Conservation (phyloP, 2,888 invertebrate genomes). For the Epistrophella euchroma region DNA sequence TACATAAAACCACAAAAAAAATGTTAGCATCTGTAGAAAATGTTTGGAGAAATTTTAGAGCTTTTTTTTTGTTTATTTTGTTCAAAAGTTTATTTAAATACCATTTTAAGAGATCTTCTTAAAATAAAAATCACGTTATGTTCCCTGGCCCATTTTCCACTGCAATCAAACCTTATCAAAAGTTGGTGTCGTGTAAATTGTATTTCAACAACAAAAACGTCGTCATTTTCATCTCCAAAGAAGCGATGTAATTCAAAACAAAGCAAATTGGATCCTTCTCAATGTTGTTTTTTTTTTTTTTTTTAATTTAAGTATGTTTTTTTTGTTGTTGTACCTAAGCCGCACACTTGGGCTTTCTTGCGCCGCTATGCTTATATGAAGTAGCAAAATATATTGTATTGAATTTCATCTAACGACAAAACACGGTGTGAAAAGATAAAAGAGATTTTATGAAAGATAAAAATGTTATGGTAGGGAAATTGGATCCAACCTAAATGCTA, state of each 20-base stretch:
- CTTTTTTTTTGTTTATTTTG: background rate
- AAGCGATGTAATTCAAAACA: constrained; percentile 11
- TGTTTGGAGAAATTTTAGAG: background rate
- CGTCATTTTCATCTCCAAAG: constrained; percentile 7
- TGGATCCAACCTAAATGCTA: constrained; percentile 53
- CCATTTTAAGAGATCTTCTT: background rate
- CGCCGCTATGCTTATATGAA: background rate
- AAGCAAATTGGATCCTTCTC: constrained; percentile 26
- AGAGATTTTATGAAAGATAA: constrained; percentile 3
- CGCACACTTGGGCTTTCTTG: background rate
- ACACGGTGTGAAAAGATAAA: constrained; percentile 17
- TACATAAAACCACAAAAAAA: constrained; percentile 10
- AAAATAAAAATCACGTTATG: background rate
- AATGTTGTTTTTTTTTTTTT: background rate
- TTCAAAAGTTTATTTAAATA: constrained; percentile 1
- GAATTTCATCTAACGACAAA: constrained; percentile 22
- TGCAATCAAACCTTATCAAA: background rate
- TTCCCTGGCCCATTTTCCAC: too few species aligned
- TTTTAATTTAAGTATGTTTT: too few species aligned
- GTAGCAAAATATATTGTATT: constrained; percentile 22
- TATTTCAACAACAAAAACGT: constrained; percentile 17
- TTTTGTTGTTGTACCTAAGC: background rate
- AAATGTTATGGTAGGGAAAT: constrained; percentile 33
- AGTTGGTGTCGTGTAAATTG: constrained; percentile 5
- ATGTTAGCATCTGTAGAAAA: background rate